Conservation (phyloP, 2,797 vertebrate species). For the Urophycis tenuis region DNA sequence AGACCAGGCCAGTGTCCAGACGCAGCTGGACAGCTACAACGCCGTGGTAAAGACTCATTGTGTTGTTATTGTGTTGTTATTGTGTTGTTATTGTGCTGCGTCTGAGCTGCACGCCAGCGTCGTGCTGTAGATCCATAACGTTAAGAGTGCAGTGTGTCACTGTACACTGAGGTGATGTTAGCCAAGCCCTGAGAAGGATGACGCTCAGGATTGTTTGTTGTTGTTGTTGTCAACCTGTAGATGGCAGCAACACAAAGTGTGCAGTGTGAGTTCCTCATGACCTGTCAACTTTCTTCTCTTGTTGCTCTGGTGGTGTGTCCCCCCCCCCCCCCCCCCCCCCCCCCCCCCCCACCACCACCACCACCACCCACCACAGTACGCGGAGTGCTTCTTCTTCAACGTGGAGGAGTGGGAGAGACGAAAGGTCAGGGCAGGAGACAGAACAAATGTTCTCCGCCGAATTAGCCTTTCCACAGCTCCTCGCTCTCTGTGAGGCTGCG, state of each 20-base stretch:
- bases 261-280: not conserved
- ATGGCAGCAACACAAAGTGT: not conserved
- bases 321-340: not conserved
- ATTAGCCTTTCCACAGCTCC: not conserved
- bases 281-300: slow-evolving; percentile 12
- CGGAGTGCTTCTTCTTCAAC: slow-evolving; percentile 63
- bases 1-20: slow-evolving; percentile 60
- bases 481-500: not conserved
- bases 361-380: slow-evolving; percentile 39
- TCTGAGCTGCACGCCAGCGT: not conserved
- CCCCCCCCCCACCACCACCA: not conserved
- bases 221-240: not conserved
- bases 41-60: slow-evolving; percentile 47
- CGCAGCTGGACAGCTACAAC: slow-evolving; percentile 58
- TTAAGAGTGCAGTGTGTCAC: not conserved
- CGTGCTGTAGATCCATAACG: not conserved
- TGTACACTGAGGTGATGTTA: not conserved
- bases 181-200: not conserved
- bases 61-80: too few relatives aligned
- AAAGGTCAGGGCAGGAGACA: slow-evolving; percentile 47
- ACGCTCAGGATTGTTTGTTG: not conserved
- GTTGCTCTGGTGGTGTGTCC: too few relatives aligned
- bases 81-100: too few relatives aligned
- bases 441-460: not conserved
- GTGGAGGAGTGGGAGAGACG: slow-evolving; percentile 50